Evolutionary conservation across 2,888 invertebrate genomes (phyloP).

Genomic region (Malacosoma neustria): DNA sequence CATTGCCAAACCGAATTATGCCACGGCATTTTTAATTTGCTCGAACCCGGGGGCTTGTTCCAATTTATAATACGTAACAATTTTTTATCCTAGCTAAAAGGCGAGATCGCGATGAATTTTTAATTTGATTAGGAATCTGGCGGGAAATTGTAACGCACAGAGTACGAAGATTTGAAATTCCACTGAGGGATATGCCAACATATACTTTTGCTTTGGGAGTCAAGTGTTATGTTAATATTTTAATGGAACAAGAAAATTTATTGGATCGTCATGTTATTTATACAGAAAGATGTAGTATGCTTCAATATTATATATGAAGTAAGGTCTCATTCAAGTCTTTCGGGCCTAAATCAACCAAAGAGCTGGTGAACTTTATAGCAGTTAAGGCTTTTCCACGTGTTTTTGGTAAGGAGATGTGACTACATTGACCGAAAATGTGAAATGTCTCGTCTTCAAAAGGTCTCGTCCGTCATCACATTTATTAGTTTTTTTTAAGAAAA

Average conservation of each 20-base stretch:
- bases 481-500: too few relatives aligned
- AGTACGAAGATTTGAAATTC: conserved; percentile 20
- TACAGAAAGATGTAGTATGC: too few relatives aligned
- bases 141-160: conserved; percentile 25
- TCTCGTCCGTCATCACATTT: too few relatives aligned
- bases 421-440: too few relatives aligned
- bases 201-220: background rate
- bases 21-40: conserved; percentile 17
- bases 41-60: conserved; percentile 5
- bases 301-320: too few relatives aligned
- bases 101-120: conserved; percentile 34
- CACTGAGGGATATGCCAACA: conserved; percentile 7
- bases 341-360: too few relatives aligned
- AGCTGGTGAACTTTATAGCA: too few relatives aligned
- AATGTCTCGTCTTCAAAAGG: too few relatives aligned
- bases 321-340: too few relatives aligned
- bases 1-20: background rate
- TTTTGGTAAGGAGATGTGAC: too few relatives aligned
- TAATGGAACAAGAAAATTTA: conserved; percentile 6
- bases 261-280: background rate
- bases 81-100: conserved; percentile 18
- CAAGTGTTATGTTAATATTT: conserved; percentile 3
- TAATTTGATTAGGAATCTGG: conserved; percentile 42
- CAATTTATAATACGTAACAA: conserved; percentile 11
- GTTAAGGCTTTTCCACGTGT: too few relatives aligned